phyloP scores from a whole-genome alignment of 2,113 vertebrate species.

The Calidris pugnax region DNA sequence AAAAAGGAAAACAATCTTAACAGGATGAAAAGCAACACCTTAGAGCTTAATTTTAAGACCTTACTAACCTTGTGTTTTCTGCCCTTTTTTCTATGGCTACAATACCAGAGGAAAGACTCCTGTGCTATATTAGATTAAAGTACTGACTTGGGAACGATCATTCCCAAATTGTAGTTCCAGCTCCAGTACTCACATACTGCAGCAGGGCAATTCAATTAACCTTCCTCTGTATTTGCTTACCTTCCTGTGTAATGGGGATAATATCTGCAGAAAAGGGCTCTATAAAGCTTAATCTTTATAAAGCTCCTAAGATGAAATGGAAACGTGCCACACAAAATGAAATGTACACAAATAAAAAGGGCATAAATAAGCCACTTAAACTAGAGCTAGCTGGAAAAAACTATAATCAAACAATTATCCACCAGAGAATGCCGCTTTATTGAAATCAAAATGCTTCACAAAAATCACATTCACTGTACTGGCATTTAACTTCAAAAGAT shows the following conservation, averaged over 20 bases:
- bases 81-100: neutral
- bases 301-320: neutral
- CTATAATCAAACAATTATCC: neutral
- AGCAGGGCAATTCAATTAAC: constrained; percentile 58
- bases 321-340: constrained; percentile 4
- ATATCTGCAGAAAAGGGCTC: constrained; percentile 6
- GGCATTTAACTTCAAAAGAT: neutral
- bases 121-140: neutral
- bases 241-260: constrained; percentile 39
- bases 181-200: neutral
- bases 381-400: neutral
- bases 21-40: neutral
- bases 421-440: neutral
- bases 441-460: neutral
- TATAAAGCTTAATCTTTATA: neutral
- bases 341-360: neutral
- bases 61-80: neutral
- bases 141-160: constrained; percentile 22
- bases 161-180: constrained; percentile 30
- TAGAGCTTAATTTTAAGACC: neutral
- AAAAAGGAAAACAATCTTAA: neutral
- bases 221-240: constrained; percentile 39
- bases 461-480: neutral
- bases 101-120: neutral
- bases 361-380: neutral